These are phyloP conservation scores for Drosophila kepulauana DNA, from an alignment of 1,140 invertebrate genomes.

Conservation along the genomic window DNA sequence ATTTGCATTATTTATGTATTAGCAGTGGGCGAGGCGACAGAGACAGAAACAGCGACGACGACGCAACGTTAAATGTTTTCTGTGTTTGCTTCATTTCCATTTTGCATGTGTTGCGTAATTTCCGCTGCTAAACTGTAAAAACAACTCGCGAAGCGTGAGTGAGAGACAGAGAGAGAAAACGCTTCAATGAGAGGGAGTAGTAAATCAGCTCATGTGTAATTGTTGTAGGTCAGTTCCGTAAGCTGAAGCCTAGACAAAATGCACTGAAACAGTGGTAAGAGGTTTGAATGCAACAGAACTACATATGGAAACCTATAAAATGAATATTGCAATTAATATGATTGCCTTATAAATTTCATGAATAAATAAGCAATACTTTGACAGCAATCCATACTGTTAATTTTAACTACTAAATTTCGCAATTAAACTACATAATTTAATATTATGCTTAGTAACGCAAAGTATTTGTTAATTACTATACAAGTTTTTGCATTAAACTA, in stretches of 20 bases:
- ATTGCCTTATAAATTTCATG: background rate
- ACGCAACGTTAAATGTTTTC: constrained; percentile 47
- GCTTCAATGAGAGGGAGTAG: constrained; percentile 18
- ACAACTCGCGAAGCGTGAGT: constrained; percentile 5
- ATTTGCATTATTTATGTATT: constrained; percentile 80
- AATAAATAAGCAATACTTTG: background rate
- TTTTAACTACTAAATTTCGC: background rate
- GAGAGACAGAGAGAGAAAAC: constrained; percentile 3
- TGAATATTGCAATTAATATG: constrained; percentile 11
- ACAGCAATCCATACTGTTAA: background rate
- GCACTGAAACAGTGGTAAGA: constrained; percentile 10
- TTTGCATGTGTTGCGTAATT: constrained; percentile 78
- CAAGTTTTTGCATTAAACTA: constrained; percentile 12
- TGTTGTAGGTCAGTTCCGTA: constrained; percentile 69
- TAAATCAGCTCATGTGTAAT: constrained; percentile 31
- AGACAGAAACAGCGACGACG: constrained; percentile 4
- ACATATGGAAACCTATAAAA: background rate
- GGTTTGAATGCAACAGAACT: background rate
- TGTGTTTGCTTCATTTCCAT: constrained; percentile 61
- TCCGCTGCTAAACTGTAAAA: constrained; percentile 56
- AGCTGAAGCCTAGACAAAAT: constrained; percentile 25
- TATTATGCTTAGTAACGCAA: background rate
- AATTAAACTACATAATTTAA: background rate
- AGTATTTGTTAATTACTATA: background rate
- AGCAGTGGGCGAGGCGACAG: constrained; percentile 40